phyloP scores from a whole-genome alignment of 2,888 invertebrate species.

The Panorpa germanica region DNA sequence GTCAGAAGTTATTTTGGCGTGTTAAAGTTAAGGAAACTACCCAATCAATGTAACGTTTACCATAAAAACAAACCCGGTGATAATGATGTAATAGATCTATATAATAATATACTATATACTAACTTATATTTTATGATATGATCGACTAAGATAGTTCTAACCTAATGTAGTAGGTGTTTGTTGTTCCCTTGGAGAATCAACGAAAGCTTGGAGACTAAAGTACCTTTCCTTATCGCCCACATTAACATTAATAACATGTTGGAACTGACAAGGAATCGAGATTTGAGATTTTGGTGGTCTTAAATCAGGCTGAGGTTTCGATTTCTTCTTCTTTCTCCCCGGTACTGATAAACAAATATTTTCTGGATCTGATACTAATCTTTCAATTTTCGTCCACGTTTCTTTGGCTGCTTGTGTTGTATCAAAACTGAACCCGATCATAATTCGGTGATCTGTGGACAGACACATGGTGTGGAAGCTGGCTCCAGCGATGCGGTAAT shows the following conservation, averaged over 20 bases:
- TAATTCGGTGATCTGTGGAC: conserved; percentile 54
- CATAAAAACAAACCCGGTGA: too few relatives aligned
- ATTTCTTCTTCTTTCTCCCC: conserved; percentile 37
- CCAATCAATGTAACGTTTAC: too few relatives aligned
- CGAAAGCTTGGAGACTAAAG: conserved; percentile 45
- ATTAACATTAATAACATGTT: conserved; percentile 63
- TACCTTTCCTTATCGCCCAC: conserved; percentile 42
- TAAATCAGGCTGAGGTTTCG: conserved; percentile 32
- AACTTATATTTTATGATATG: too few relatives aligned
- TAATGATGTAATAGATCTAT: too few relatives aligned
- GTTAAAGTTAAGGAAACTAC: too few relatives aligned
- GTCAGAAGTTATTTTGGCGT: too few relatives aligned
- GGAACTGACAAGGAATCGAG: conserved; percentile 69
- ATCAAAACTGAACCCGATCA: conserved; percentile 66
- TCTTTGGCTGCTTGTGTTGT: conserved; percentile 50
- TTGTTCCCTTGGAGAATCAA: too few relatives aligned
- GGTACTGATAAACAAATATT: conserved; percentile 57
- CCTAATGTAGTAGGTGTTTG: too few relatives aligned
- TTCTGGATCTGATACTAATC: conserved; percentile 53
- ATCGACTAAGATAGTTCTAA: too few relatives aligned
- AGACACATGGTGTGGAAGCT: conserved; percentile 70
- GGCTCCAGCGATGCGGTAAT: conserved; percentile 48
- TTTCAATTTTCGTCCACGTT: conserved; percentile 47
- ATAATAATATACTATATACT: too few relatives aligned
- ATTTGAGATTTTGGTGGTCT: conserved; percentile 64